These are phyloP conservation scores for Maniola hyperantus DNA, from an alignment of 2,888 invertebrate species.

Conservation along the genomic window DNA sequence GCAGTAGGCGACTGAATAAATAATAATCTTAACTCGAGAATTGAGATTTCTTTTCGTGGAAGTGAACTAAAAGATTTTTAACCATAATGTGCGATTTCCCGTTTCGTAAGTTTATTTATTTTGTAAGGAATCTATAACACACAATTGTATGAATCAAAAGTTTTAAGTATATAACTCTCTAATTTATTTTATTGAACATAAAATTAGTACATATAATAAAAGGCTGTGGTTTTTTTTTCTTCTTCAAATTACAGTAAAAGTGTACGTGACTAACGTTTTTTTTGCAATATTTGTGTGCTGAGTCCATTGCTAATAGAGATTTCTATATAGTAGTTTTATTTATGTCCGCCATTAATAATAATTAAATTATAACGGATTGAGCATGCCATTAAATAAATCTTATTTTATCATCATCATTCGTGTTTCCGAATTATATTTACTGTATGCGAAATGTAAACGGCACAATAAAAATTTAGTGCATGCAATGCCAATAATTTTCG, in stretches of 20 bases:
- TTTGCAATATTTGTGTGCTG: no score
- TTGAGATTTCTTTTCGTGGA: constrained; percentile 8
- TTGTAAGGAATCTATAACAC: not conserved
- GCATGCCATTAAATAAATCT: not conserved
- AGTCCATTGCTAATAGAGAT: no score
- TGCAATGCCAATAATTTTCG: constrained; percentile 38
- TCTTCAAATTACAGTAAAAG: no score
- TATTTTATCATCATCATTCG: constrained; percentile 8
- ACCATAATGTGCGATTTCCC: constrained; percentile 4
- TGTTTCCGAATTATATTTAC: constrained; percentile 32
- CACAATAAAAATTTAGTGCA: constrained; percentile 40
- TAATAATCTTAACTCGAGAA: constrained; percentile 16
- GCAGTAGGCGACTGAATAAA: constrained; percentile 19
- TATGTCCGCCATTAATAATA: no score
- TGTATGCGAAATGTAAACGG: constrained; percentile 38
- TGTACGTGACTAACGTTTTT: no score
- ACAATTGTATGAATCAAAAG: not conserved
- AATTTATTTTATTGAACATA: no score
- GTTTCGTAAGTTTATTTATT: constrained; percentile 3
- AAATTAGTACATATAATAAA: no score
- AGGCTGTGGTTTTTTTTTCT: no score
- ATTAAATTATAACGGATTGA: no score
- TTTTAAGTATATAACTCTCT: not conserved
- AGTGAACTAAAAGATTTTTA: constrained; percentile 9
- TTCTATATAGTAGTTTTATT: no score